phyloP scores from a whole-genome alignment of 2,888 invertebrate genomes.

The Ochropleura plecta region DNA sequence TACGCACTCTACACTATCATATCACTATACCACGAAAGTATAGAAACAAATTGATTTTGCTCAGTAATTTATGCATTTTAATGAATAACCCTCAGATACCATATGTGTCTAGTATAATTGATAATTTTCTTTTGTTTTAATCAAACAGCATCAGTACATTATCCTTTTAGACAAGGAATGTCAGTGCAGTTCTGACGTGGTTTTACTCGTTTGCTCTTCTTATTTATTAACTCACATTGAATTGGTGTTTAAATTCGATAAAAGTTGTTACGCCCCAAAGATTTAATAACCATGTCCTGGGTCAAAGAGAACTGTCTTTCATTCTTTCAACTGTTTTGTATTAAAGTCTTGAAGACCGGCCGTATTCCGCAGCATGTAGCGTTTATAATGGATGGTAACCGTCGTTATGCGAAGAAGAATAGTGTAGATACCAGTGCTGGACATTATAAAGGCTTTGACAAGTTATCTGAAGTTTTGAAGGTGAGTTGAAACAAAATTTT shows the following conservation, averaged over 20 bases:
- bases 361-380: conserved; percentile 97
- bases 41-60: not conserved
- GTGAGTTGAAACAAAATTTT: conserved; percentile 77
- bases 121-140: not conserved
- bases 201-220: conserved; percentile 7
- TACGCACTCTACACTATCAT: not conserved
- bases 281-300: conserved; percentile 91
- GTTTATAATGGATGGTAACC: conserved; percentile 99
- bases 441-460: conserved; percentile 96
- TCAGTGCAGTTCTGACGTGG: conserved; percentile 37
- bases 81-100: not conserved
- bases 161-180: conserved; percentile 1
- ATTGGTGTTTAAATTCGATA: not conserved
- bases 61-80: conserved; percentile 21
- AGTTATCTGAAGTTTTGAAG: conserved; percentile 94
- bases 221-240: not conserved
- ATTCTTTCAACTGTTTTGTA: conserved; percentile 94
- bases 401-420: conserved; percentile 96
- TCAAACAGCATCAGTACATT: not conserved
- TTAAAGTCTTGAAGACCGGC: conserved; percentile 94
- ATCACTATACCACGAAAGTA: not conserved
- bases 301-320: conserved; percentile 93
- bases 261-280: not conserved
- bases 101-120: conserved; percentile 8
- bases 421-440: conserved; percentile 94